A percentile compares a stretch with the other conserved stretches of the same genome.
phyloP scores from a whole-genome alignment of 2,113 vertebrate genomes.

The Phasianus colchicus region DNA sequence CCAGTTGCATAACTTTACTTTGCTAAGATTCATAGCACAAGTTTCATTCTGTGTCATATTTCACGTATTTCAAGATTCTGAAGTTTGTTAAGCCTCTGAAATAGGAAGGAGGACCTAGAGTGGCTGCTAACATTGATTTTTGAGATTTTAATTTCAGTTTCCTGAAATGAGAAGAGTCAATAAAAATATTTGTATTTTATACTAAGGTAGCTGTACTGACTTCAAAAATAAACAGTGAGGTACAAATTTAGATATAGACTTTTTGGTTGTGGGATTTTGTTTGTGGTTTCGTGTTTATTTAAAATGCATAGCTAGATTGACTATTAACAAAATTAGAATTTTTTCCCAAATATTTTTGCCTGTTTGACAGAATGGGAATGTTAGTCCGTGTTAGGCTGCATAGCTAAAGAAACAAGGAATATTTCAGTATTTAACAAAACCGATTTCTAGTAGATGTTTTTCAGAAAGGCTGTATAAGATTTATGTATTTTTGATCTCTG shows the following conservation, averaged over 20 bases:
- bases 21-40: background rate
- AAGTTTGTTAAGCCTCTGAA: background rate
- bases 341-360: background rate
- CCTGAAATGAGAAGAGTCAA: background rate
- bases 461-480: background rate
- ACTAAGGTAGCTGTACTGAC: background rate
- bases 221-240: background rate
- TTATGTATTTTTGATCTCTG: background rate
- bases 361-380: background rate
- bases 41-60: background rate
- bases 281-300: background rate
- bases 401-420: background rate
- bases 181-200: background rate
- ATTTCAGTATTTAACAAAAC: background rate
- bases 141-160: background rate
- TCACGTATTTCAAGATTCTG: background rate
- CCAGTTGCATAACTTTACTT: background rate
- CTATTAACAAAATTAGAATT: background rate
- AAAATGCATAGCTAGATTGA: background rate
- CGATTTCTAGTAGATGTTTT: background rate
- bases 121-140: background rate
- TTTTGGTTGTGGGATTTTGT: background rate
- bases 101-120: background rate
- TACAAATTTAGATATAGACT: background rate
- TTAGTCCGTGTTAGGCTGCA: background rate